phyloP scores from a whole-genome alignment of 2,113 vertebrate genomes.

The Corythaeola cristata region DNA sequence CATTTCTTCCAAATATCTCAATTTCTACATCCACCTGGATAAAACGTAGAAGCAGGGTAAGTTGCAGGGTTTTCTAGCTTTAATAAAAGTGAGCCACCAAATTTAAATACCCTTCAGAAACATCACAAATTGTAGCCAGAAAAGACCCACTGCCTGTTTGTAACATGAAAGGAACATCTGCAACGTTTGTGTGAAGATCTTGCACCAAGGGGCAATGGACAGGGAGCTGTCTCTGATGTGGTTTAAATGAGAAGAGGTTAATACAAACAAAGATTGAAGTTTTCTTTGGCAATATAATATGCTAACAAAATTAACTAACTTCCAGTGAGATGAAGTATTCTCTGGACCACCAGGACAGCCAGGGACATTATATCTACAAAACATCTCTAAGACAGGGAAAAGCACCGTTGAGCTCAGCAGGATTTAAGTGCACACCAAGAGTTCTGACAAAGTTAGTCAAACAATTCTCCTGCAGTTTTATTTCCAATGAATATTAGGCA shows the following conservation, averaged over 20 bases:
- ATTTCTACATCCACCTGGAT: not conserved
- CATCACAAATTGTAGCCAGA: not conserved
- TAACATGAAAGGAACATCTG: not conserved
- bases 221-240: not conserved
- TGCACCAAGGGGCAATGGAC: not conserved
- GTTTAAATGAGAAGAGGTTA: not conserved
- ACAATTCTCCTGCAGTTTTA: not conserved
- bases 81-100: not conserved
- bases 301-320: not conserved
- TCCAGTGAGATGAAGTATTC: not conserved
- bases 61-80: not conserved
- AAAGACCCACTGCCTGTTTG: not conserved
- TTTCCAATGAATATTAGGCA: not conserved
- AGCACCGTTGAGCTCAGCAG: not conserved
- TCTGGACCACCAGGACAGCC: not conserved
- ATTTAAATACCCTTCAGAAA: not conserved
- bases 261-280: not conserved
- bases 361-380: not conserved
- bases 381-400: fast-evolving
- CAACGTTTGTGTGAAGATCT: not conserved
- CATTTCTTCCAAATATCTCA: not conserved
- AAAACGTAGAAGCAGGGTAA: not conserved
- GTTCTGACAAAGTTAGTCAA: not conserved
- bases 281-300: not conserved
- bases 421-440: not conserved